These are phyloP conservation scores for Liasis olivaceus DNA, from an alignment of 2,797 vertebrate species.

Conservation along the genomic window DNA sequence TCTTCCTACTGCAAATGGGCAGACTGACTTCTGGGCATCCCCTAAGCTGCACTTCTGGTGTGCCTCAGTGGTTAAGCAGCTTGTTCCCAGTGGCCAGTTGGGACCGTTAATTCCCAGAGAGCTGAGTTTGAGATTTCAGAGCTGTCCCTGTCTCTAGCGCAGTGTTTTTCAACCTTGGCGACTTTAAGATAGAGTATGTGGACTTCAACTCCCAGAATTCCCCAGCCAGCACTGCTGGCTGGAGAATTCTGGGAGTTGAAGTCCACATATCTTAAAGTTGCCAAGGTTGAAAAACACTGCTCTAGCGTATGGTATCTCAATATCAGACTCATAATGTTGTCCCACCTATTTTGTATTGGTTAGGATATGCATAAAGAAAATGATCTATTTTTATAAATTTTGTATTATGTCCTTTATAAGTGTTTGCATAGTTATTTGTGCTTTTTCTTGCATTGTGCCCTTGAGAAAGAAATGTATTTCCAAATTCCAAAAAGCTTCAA, in stretches of 20 bases:
- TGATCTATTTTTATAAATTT: neutral
- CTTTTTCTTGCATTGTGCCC: neutral
- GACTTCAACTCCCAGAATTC: too few relatives aligned
- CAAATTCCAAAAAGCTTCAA: neutral
- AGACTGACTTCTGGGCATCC: neutral
- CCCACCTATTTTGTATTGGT: neutral
- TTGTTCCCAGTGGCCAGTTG: neutral
- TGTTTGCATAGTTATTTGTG: neutral
- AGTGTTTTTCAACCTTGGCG: too few relatives aligned
- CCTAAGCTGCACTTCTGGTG: neutral
- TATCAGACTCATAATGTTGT: neutral
- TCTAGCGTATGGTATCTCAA: neutral
- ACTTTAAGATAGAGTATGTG: too few relatives aligned
- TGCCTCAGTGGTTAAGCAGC: too few relatives aligned
- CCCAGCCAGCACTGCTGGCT: too few relatives aligned
- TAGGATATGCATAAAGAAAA: neutral
- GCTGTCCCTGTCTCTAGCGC: neutral
- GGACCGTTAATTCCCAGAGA: neutral
- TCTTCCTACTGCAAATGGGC: neutral
- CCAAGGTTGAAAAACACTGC: too few relatives aligned
- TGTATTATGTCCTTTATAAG: neutral
- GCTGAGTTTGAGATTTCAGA: neutral
- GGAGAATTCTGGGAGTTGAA: too few relatives aligned
- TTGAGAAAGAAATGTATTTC: neutral
- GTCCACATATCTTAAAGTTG: too few relatives aligned